phyloP scores from a whole-genome alignment of 2,113 vertebrate species.

The Microtus ochrogaster region DNA sequence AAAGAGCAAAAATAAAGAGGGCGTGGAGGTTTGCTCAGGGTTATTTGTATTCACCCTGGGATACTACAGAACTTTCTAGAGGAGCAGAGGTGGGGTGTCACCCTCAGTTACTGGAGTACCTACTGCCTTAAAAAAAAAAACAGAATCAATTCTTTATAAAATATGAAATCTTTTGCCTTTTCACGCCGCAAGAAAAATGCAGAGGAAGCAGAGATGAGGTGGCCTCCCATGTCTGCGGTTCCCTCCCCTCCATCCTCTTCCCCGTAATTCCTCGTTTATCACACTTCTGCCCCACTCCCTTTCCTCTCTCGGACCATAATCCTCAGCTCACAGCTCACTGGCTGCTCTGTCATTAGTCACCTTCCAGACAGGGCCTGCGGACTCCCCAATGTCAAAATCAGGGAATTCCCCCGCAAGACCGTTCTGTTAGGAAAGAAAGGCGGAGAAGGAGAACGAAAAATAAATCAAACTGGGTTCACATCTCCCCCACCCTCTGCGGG shows the following conservation, averaged over 20 bases:
- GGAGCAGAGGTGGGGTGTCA: accelerated
- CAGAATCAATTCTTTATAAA: not conserved
- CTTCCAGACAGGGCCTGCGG: slow-evolving; percentile 6
- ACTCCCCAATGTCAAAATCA: not conserved
- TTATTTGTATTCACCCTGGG: accelerated
- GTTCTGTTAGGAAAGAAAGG: not conserved
- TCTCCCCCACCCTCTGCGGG: not conserved
- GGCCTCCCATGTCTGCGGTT: not conserved
- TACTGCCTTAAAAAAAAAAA: not conserved
- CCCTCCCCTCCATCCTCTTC: not conserved
- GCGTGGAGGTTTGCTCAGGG: accelerated
- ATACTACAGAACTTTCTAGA: not conserved
- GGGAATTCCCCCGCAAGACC: not conserved
- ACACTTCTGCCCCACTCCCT: accelerated
- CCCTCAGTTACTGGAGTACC: not conserved
- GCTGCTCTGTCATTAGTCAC: not conserved
- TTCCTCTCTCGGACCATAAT: not conserved
- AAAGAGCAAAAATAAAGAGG: not conserved
- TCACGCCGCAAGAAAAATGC: not conserved
- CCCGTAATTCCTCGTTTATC: accelerated
- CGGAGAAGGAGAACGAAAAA: not conserved
- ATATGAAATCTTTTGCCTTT: not conserved
- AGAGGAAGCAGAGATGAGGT: not conserved
- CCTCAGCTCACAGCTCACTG: not conserved
- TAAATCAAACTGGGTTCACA: not conserved